These are phyloP conservation scores for Nomada goodeniana DNA, from an alignment of 2,888 invertebrate species.

Conservation along the genomic window DNA sequence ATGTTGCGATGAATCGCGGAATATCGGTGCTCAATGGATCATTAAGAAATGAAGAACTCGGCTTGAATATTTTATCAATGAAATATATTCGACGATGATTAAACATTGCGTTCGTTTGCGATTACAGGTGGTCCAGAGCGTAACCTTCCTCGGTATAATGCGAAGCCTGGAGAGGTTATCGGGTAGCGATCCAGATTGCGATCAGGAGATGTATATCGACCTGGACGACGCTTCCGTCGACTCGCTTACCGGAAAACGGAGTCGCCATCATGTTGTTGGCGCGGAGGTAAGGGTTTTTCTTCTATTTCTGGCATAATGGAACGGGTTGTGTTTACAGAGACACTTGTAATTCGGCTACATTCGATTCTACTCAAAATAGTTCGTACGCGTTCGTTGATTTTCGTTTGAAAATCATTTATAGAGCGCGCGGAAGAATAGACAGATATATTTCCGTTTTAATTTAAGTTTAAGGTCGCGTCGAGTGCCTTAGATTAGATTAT, in stretches of 20 bases:
- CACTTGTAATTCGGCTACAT: background rate
- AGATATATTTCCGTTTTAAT: background rate
- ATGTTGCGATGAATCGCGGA: background rate
- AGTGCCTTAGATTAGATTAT: no score
- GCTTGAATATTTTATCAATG: background rate
- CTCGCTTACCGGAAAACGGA: conserved; percentile 83
- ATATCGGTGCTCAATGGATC: conserved; percentile 4
- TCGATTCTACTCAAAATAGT: background rate
- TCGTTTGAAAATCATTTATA: background rate
- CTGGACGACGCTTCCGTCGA: conserved; percentile 84
- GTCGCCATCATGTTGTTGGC: conserved; percentile 81
- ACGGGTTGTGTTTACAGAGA: background rate
- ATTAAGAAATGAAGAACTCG: background rate
- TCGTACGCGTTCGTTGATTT: background rate
- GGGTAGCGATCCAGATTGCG: conserved; percentile 83
- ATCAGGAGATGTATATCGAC: conserved; percentile 84
- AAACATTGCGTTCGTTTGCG: conserved; percentile 19
- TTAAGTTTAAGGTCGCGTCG: no score
- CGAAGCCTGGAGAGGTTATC: conserved; percentile 83
- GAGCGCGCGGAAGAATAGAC: background rate
- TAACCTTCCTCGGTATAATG: conserved; percentile 79
- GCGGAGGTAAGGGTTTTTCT: conserved; percentile 77
- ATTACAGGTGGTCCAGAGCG: conserved; percentile 61
- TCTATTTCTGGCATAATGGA: conserved; percentile 21
- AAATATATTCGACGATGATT: background rate